Evolutionary conservation across 1,140 invertebrate genomes (phyloP).

Genomic region (Laupala kohalensis): DNA sequence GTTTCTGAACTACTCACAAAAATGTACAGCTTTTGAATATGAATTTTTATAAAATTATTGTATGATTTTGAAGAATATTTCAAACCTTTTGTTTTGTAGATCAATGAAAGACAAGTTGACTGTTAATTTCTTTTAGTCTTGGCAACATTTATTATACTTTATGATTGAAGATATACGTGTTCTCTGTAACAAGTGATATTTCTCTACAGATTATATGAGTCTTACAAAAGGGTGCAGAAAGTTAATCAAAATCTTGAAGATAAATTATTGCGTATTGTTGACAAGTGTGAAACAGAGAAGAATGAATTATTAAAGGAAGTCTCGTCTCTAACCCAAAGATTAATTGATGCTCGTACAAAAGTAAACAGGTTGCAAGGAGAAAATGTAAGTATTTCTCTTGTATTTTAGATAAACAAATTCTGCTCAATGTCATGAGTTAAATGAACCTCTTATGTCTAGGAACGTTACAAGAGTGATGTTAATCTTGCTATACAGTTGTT

Average conservation of each 20-base stretch:
- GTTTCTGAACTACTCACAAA: too few species aligned
- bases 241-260: constrained; percentile 92
- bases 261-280: constrained; percentile 82
- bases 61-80: too few species aligned
- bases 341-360: constrained; percentile 77
- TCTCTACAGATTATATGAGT: constrained; percentile 66
- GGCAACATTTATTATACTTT: too few species aligned
- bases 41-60: too few species aligned
- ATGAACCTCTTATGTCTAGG: constrained; percentile 44
- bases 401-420: background rate
- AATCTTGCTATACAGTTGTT: constrained; percentile 85
- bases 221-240: constrained; percentile 85
- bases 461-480: constrained; percentile 87
- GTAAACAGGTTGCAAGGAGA: constrained; percentile 79
- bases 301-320: constrained; percentile 74
- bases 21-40: too few species aligned
- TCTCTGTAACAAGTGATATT: too few species aligned
- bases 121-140: too few species aligned
- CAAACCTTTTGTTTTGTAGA: too few species aligned
- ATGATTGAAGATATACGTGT: too few species aligned
- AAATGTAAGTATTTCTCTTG: constrained; percentile 54
- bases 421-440: background rate
- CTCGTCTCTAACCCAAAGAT: constrained; percentile 66
- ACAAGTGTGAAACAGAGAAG: constrained; percentile 86
- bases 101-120: too few species aligned